phyloP scores from a whole-genome alignment of 2,888 invertebrate genomes.

The Zaprionus bogoriensis region DNA sequence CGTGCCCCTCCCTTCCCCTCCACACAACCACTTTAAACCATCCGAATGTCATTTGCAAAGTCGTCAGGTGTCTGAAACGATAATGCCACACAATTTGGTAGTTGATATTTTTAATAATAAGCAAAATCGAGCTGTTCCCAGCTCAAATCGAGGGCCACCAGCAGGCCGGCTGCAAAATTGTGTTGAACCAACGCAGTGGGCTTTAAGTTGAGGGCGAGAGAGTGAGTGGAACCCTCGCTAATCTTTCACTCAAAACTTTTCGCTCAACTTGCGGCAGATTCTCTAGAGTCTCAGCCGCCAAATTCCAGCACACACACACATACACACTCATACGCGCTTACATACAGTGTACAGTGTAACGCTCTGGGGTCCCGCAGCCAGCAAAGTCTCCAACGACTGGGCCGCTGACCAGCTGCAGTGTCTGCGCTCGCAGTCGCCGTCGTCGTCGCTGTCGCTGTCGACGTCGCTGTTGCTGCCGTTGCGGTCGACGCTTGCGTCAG shows the following conservation, averaged over 20 bases:
- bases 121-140: conserved; percentile 41
- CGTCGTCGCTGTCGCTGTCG: conserved; percentile 11
- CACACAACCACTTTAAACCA: background rate
- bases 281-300: conserved; percentile 40
- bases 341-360: too few relatives aligned
- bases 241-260: conserved; percentile 55
- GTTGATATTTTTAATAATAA: conserved; percentile 51
- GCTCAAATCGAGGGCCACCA: conserved; percentile 5
- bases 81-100: conserved; percentile 34
- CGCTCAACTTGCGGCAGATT: conserved; percentile 53
- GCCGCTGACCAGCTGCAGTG: conserved; percentile 63
- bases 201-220: conserved; percentile 5
- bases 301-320: conserved; percentile 55
- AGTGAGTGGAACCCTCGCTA: conserved; percentile 7
- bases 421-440: conserved; percentile 30
- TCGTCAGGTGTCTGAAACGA: conserved; percentile 63
- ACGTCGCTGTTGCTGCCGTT: conserved; percentile 5
- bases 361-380: conserved; percentile 20
- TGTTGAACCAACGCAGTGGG: conserved; percentile 9
- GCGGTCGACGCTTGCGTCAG: conserved; percentile 3
- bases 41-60: conserved; percentile 24
- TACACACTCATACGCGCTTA: background rate
- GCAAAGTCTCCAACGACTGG: conserved; percentile 63
- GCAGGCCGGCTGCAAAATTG: conserved; percentile 1
- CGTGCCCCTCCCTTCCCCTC: too few relatives aligned